Evolutionary conservation across 2,113 vertebrate species (phyloP).

Genomic region (Crotalus viridis): DNA sequence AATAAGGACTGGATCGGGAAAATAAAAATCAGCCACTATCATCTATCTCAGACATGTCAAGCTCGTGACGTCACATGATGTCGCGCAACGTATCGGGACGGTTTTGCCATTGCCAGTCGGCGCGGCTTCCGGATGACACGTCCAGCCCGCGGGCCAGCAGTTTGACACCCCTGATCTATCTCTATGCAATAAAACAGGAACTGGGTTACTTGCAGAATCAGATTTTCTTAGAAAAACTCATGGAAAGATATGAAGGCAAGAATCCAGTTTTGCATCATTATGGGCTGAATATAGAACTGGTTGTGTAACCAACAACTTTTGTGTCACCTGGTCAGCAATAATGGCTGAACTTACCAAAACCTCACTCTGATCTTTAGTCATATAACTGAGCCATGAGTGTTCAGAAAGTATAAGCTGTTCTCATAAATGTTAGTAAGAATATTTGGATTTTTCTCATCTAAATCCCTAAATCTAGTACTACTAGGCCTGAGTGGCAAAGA

Average conservation of each 20-base stretch:
- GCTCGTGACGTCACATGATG: too few species aligned
- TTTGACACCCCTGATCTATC: too few species aligned
- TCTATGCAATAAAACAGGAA: neutral
- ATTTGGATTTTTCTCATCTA: neutral
- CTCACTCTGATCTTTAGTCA: neutral
- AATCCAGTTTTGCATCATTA: neutral
- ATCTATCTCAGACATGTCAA: too few species aligned
- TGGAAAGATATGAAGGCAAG: neutral
- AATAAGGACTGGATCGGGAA: neutral
- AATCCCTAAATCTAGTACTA: neutral
- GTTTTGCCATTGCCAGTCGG: too few species aligned
- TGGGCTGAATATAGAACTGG: constrained; percentile 1
- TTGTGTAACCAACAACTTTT: neutral
- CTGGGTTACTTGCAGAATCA: neutral
- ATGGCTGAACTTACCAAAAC: neutral
- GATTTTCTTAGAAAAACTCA: neutral
- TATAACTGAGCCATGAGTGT: neutral
- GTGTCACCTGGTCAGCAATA: constrained; percentile 4
- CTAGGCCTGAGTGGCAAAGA: neutral
- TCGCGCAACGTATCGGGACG: too few species aligned
- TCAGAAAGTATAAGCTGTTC: neutral
- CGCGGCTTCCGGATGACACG: too few species aligned
- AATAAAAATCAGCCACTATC: neutral
- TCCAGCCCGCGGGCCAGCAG: too few species aligned
- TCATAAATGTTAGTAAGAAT: neutral